phyloP scores from a whole-genome alignment of 2,113 vertebrate species.

The Bambusicola thoracicus region DNA sequence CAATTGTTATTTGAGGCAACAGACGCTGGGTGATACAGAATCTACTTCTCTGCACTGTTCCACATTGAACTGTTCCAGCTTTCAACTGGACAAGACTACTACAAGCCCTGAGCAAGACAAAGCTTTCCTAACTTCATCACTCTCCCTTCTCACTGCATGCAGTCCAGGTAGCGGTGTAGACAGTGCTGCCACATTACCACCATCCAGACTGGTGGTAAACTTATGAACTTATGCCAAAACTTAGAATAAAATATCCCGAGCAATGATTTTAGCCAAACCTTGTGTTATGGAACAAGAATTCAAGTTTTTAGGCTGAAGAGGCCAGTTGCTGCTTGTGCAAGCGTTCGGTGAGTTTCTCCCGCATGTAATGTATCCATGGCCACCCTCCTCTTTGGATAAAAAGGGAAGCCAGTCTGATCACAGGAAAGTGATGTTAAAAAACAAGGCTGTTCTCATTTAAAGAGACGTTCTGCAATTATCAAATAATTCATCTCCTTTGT shows the following conservation, averaged over 20 bases:
- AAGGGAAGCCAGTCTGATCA: neutral
- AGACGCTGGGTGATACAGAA: neutral
- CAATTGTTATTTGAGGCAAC: neutral
- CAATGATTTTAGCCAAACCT: neutral
- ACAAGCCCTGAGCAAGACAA: neutral
- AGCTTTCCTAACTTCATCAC: neutral
- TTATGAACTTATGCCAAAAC: neutral
- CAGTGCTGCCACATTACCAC: neutral
- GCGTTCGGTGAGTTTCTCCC: neutral
- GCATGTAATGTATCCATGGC: neutral
- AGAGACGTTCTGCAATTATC: neutral
- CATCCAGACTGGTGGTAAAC: neutral
- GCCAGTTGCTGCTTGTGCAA: neutral
- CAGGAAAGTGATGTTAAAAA: neutral
- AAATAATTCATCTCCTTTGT: neutral
- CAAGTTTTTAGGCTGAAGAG: neutral
- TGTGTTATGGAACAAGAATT: neutral
- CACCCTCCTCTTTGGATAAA: rapidly evolving
- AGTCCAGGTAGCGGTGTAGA: neutral
- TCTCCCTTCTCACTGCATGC: neutral
- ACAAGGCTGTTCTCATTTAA: neutral
- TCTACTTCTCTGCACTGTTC: rapidly evolving
- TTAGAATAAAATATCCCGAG: neutral
- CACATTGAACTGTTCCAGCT: neutral
- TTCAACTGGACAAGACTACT: neutral